Evolutionary conservation across 2,113 vertebrate genomes (phyloP), one percentile per base, ranked within the genome.

Genomic region (Ciconia maguari): DNA sequence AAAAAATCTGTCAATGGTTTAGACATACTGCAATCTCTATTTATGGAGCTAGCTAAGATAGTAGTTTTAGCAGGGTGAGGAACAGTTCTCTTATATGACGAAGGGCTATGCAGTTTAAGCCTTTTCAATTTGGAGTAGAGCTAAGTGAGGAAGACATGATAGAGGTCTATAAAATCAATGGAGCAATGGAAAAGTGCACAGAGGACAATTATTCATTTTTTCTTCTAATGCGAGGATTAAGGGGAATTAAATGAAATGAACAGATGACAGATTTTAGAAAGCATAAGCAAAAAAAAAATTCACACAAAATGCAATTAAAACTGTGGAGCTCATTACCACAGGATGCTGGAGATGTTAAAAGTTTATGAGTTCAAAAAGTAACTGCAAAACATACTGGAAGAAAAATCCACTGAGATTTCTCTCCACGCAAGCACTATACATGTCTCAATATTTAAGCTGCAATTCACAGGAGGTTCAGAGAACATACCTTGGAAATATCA

Each of bases 101-200:
- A 72, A 81, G 5, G 12, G 24, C 66, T 94, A 72, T 87, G 24
- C 5, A 94, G 74, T 91, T 93, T 65, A 87, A 87, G 60, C 52
- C 38, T 71, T 89, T 87, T 87, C 69, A 78, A 44, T 89, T 41
- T 91, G 74, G 57, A 85, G 65, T 18, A 84, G 29, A 82, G 70
- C 79, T 72, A 89, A 95, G 71, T 36, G 44, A 93, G 34, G 41
- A 85, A 41, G 70, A 93, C 74, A 72, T 61, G 81, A 72, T 13
- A 93, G 41, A 87, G 57, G 49, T 85, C 75, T 93, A 71, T 57
- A 91, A 96, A 95, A 97, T 90, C 87, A 91, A 90, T 95, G 44
- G 64, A 84, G 57, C 61, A 83, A 76, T 42, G 54, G 49, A 87
- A 90, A 91, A 95, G n/a, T 58, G n/a, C 74, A 69, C 32, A 54